Evolutionary conservation across 2,113 vertebrate genomes (phyloP).

Genomic region (Raphicerus campestris): DNA sequence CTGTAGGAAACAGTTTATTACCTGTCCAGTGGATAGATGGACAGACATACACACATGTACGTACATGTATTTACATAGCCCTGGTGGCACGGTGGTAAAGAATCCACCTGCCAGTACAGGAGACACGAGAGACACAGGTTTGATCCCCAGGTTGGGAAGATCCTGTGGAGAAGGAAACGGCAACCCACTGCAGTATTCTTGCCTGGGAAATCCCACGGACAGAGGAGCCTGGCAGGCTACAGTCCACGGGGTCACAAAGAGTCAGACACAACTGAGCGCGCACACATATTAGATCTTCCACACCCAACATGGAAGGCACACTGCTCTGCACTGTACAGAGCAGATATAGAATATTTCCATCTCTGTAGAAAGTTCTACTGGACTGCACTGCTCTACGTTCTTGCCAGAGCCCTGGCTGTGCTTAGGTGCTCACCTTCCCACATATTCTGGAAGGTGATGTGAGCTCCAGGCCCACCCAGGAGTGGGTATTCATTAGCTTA

Average conservation of each 20-base stretch:
- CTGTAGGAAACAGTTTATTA: background rate
- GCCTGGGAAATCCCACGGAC: background rate
- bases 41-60: background rate
- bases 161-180: background rate
- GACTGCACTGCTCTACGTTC: background rate
- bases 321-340: rapidly evolving
- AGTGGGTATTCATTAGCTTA: background rate
- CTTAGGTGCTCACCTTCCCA: background rate
- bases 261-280: background rate
- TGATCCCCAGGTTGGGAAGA: background rate
- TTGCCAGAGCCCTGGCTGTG: background rate
- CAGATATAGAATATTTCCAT: background rate
- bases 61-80: background rate
- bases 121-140: background rate
- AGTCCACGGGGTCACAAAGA: background rate
- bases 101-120: background rate
- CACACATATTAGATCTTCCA: too few relatives aligned
- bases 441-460: background rate
- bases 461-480: background rate
- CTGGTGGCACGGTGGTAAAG: background rate
- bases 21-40: background rate
- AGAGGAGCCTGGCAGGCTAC: background rate
- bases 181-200: background rate
- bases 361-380: background rate
- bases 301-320: background rate